These are phyloP conservation scores for Parapristionchus giblindavisi DNA, from an alignment of 2,888 invertebrate genomes.

Conservation along the genomic window DNA sequence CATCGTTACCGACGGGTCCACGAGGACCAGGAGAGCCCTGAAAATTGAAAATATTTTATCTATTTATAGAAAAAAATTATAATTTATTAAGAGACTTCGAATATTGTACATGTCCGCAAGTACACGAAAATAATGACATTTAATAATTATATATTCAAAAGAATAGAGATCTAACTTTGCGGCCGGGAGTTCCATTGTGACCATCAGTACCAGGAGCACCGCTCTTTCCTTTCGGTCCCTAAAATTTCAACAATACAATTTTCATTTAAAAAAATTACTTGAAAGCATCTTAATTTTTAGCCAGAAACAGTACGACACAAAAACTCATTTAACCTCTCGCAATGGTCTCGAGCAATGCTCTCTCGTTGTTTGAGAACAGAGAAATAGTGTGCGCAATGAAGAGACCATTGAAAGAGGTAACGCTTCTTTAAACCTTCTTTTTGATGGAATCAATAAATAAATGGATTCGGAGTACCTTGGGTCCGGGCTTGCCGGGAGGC, in stretches of 20 bases:
- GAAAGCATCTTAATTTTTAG: neutral
- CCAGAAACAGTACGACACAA: neutral
- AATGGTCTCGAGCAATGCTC: too few species aligned
- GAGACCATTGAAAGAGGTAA: too few species aligned
- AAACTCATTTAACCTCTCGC: too few species aligned
- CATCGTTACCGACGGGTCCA: constrained; percentile 25
- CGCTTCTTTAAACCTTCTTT: too few species aligned
- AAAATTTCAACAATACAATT: too few species aligned
- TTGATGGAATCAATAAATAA: too few species aligned
- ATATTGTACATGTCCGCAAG: neutral
- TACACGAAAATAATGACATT: neutral
- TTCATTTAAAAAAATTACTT: too few species aligned
- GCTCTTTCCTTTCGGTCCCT: constrained; percentile 12
- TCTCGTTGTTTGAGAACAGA: too few species aligned
- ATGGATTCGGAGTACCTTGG: too few species aligned
- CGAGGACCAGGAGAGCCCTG: constrained; percentile 7
- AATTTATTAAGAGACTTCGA: neutral
- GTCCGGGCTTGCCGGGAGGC: constrained; percentile 20
- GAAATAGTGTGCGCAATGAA: too few species aligned
- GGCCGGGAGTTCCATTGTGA: neutral
- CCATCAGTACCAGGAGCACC: neutral
- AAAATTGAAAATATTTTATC: neutral
- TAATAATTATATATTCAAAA: neutral
- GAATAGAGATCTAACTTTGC: neutral
- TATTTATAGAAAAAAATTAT: too few species aligned